phyloP scores from a whole-genome alignment of 2,113 vertebrate species.

The Spheniscus mendiculus region DNA sequence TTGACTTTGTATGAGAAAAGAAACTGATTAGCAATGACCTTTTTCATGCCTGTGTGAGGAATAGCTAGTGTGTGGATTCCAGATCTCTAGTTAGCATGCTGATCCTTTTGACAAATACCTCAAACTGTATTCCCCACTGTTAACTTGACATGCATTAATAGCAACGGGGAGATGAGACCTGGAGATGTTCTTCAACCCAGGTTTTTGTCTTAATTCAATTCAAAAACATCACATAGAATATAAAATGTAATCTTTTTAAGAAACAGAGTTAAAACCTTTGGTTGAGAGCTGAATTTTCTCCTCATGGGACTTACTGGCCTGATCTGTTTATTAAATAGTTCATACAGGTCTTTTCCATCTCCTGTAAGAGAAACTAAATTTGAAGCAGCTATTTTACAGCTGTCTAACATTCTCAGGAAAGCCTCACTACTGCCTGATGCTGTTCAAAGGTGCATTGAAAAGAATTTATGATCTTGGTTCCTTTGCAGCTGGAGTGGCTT shows the following conservation, averaged over 20 bases:
- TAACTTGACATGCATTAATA: background rate
- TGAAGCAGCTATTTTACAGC: slow-evolving; percentile 19
- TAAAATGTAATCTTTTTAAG: background rate
- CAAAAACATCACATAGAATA: background rate
- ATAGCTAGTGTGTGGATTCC: background rate
- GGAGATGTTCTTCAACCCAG: background rate
- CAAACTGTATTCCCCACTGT: background rate
- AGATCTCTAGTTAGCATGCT: background rate
- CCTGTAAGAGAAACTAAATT: background rate
- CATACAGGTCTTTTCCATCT: background rate
- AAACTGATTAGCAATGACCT: background rate
- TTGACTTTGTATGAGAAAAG: background rate
- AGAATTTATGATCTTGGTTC: slow-evolving; percentile 39
- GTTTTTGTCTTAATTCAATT: background rate
- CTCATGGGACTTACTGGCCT: background rate
- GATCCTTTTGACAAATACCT: background rate
- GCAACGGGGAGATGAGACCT: background rate
- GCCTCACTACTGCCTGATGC: background rate
- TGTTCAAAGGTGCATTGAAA: slow-evolving; percentile 21
- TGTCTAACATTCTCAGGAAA: background rate
- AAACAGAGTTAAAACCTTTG: background rate
- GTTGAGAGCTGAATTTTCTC: background rate
- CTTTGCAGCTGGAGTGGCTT: slow-evolving; percentile 30
- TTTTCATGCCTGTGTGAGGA: background rate
- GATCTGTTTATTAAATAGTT: slow-evolving; percentile 11